Evolutionary conservation across 2,797 vertebrate genomes (phyloP), one percentile per base, ranked within the genome.

Genomic region (Argentina silus): DNA sequence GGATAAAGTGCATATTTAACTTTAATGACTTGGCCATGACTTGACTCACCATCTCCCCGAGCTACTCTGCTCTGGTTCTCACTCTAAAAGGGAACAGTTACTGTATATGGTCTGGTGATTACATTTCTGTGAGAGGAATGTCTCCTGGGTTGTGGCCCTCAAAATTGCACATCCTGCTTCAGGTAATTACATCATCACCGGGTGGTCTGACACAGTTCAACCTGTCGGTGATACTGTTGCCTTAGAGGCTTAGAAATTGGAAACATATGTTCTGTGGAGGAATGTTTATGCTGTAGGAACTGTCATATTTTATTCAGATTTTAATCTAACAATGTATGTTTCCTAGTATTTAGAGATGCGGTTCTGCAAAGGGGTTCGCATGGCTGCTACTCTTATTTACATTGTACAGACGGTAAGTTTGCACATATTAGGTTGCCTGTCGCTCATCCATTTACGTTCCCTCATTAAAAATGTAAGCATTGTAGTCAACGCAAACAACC

Each of bases 371-470:
- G 9, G 66, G 36, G 89, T 95, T 60, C 95, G 94, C 0, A 78
- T 93, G 15, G 91, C 90, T 51, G 93, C 94, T 15, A 96, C 95
- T 0, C 0, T 91, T 66, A 93, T 94, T 84, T 96, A 96, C 72
- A 93, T 93, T 3, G 15, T 95, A 44, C 92, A 95, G 83, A 94
- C 95, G 78, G 96, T 96, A 91, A 93, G 95, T 82, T 2, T 56
- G 2, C 7, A 17, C 4, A 17, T 56, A 48, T 48, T n/a, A 57
- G 10, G 36, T 6, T 14, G 4, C 27, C 27, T 42, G 14, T 15
- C 14, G 0, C 10, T 61, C 21, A 8, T 8, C 27, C 4, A 36
- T 36, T 36, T 2, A 36, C 2, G 9, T 3, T 1, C n/a, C 51
- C 51, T 6, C 1, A 53, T 53, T 15, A 53, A 53, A 6, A 17